These are phyloP conservation scores for Caenorhabditis sp. DNA, from an alignment of 2,888 invertebrate species.

Conservation along the genomic window DNA sequence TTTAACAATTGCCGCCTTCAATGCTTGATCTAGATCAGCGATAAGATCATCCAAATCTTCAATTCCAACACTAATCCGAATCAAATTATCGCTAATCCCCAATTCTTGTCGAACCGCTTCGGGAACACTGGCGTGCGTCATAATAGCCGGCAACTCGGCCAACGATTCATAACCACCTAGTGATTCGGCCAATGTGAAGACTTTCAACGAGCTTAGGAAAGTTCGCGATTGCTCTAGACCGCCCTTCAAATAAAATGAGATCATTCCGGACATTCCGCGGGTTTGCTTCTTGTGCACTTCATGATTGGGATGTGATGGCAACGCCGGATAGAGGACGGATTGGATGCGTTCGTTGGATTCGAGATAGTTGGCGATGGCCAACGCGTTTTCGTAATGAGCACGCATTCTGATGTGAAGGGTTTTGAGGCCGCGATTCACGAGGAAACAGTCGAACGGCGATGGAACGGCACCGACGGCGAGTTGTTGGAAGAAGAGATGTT, in stretches of 20 bases:
- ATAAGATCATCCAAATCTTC: slow-evolving; percentile 87
- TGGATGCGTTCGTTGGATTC: slow-evolving; percentile 81
- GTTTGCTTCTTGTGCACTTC: slow-evolving; percentile 82
- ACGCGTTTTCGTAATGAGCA: slow-evolving; percentile 82
- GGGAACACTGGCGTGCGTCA: slow-evolving; percentile 94
- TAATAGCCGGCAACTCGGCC: slow-evolving; percentile 86
- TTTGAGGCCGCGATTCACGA: slow-evolving; percentile 88
- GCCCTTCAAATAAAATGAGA: slow-evolving; percentile 87
- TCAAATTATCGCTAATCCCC: slow-evolving; percentile 84
- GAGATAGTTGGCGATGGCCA: slow-evolving; percentile 83
- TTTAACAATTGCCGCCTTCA: slow-evolving; percentile 74
- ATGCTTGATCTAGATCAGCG: slow-evolving; percentile 83
- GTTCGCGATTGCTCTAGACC: slow-evolving; percentile 79
- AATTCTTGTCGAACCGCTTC: slow-evolving; percentile 77
- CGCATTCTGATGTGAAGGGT: slow-evolving; percentile 91
- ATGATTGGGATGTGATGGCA: slow-evolving; percentile 87
- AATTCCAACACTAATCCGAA: slow-evolving; percentile 87
- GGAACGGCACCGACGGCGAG: slow-evolving; percentile 88
- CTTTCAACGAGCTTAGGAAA: slow-evolving; percentile 80
- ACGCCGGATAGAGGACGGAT: slow-evolving; percentile 73
- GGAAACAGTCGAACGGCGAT: slow-evolving; percentile 92
- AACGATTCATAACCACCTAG: slow-evolving; percentile 94
- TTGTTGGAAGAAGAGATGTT: slow-evolving; percentile 79
- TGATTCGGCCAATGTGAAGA: slow-evolving; percentile 89
- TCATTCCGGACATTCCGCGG: slow-evolving; percentile 84